Evolutionary conservation across 2,797 vertebrate species (phyloP).

Genomic region (Bradypodion pumilum): DNA sequence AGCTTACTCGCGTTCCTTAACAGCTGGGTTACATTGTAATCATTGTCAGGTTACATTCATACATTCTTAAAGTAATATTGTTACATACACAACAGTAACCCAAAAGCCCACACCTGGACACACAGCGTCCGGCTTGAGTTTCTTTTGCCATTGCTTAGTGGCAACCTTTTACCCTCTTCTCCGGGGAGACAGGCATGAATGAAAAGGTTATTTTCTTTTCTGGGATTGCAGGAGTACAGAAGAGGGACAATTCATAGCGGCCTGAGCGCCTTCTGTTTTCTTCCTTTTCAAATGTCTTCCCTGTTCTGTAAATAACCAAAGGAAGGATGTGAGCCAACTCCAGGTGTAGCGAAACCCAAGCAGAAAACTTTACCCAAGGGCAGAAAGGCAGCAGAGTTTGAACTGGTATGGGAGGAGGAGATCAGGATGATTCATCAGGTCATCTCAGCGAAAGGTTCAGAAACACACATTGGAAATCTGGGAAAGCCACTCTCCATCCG

Average conservation of each 20-base stretch:
- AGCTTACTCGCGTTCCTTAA: too few species aligned
- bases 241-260: background rate
- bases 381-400: background rate
- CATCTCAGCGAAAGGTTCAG: too few species aligned
- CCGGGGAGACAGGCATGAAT: background rate
- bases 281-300: background rate
- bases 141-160: background rate
- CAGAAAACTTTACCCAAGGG: background rate
- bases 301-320: constrained; percentile 3
- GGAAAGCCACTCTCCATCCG: too few species aligned
- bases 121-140: too few species aligned
- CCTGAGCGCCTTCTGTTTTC: background rate
- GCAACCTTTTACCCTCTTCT: background rate
- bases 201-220: background rate
- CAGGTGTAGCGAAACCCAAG: background rate
- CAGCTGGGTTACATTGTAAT: too few species aligned
- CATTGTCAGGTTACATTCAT: too few species aligned
- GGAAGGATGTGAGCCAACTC: constrained; percentile 6
- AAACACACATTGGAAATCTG: too few species aligned
- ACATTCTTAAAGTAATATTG: too few species aligned
- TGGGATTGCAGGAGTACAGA: constrained; percentile 5
- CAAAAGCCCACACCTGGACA: background rate
- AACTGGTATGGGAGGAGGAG: too few species aligned
- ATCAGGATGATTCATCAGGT: too few species aligned
- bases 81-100: too few species aligned